phyloP scores from a whole-genome alignment of 2,113 vertebrate species.

The Seriola rivoliana region DNA sequence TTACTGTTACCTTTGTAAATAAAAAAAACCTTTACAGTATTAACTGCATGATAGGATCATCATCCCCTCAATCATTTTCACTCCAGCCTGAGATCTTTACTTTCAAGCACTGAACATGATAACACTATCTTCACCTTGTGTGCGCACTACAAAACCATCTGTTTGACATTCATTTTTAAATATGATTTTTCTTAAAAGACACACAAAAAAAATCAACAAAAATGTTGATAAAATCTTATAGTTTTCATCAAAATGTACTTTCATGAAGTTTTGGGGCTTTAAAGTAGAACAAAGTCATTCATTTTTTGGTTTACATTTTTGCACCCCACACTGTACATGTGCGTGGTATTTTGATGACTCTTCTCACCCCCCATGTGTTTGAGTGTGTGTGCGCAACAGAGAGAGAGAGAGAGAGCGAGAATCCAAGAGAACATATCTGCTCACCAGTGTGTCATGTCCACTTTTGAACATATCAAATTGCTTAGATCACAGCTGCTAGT shows the following conservation, averaged over 20 bases:
- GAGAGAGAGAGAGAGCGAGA: slow-evolving; percentile 8
- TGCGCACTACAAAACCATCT: too few species aligned
- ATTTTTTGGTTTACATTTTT: background rate
- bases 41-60: background rate
- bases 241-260: background rate
- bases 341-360: background rate
- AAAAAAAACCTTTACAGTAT: background rate
- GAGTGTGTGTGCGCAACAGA: background rate
- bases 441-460: slow-evolving; percentile 60
- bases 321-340: background rate
- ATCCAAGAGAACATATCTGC: slow-evolving; percentile 24
- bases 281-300: background rate
- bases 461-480: slow-evolving; percentile 61
- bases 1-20: background rate
- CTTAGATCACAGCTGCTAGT: slow-evolving; percentile 73
- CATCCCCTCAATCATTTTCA: too few species aligned
- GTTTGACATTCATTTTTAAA: background rate
- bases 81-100: too few species aligned
- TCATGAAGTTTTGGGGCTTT: too few species aligned
- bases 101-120: too few species aligned
- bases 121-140: too few species aligned
- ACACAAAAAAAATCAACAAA: too few species aligned
- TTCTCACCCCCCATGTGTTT: background rate
- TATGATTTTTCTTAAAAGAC: too few species aligned
- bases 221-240: too few species aligned